Evolutionary conservation across 2,797 vertebrate species (phyloP).

Genomic region (Anguilla pacifica): DNA sequence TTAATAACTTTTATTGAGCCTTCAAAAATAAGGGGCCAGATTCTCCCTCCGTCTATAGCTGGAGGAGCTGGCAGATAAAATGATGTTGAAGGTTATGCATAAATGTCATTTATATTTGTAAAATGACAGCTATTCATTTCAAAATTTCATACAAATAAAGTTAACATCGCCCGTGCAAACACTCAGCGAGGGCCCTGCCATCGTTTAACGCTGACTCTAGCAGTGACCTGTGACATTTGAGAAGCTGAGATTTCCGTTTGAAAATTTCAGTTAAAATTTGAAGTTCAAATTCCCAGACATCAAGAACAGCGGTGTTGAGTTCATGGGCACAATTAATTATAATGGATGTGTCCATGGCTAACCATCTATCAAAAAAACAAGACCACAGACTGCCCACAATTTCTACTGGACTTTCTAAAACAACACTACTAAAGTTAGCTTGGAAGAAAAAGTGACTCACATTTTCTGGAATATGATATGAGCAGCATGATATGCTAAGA

Average conservation of each 20-base stretch:
- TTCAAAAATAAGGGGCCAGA: neutral
- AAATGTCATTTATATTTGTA: slow-evolving; percentile 16
- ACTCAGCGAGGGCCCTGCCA: neutral
- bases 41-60: neutral
- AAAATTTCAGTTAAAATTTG: neutral
- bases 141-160: neutral
- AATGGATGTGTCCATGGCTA: slow-evolving; percentile 50
- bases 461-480: slow-evolving; percentile 30
- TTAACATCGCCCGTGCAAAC: neutral
- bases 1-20: neutral
- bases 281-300: slow-evolving; percentile 21
- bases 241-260: slow-evolving; percentile 9
- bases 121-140: slow-evolving; percentile 10
- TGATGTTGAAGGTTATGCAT: neutral
- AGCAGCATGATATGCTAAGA: slow-evolving; percentile 20
- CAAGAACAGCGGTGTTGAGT: neutral
- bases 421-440: slow-evolving; percentile 41
- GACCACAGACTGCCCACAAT: slow-evolving; percentile 46
- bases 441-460: neutral
- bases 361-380: slow-evolving; percentile 49
- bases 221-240: neutral
- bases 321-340: slow-evolving; percentile 34
- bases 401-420: slow-evolving; percentile 38
- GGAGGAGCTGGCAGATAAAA: neutral
- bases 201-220: slow-evolving; percentile 5